These are phyloP conservation scores for Cygnus atratus DNA, from an alignment of 2,113 vertebrate genomes.

Conservation along the genomic window DNA sequence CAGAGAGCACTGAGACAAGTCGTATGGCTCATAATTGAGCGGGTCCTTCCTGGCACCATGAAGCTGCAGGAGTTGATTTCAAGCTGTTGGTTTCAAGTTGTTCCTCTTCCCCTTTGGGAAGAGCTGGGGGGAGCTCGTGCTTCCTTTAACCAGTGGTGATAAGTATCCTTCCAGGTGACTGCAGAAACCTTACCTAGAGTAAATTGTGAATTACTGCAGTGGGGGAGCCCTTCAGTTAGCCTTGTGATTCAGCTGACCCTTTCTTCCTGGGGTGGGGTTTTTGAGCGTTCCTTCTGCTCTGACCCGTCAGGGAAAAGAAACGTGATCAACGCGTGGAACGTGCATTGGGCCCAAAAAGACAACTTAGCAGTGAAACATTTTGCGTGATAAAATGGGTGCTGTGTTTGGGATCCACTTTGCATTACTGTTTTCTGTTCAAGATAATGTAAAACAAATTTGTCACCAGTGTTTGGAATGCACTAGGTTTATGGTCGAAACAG, in stretches of 20 bases:
- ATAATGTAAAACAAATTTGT: background rate
- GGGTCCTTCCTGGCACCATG: background rate
- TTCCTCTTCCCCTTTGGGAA: background rate
- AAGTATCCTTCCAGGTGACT: background rate
- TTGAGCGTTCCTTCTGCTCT: background rate
- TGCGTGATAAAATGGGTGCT: background rate
- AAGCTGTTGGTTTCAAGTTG: background rate
- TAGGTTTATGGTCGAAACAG: background rate
- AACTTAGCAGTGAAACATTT: background rate
- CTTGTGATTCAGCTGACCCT: background rate
- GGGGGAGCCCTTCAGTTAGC: background rate
- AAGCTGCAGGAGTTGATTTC: background rate
- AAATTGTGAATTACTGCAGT: background rate
- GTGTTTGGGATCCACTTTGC: background rate
- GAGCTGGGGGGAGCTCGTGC: background rate
- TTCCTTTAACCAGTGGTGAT: background rate
- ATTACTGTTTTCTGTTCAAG: background rate
- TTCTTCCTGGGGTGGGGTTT: background rate
- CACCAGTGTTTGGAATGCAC: background rate
- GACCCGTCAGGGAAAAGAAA: background rate
- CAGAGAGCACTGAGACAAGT: accelerated
- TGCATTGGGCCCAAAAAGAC: background rate
- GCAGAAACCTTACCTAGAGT: background rate
- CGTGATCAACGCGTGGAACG: background rate
- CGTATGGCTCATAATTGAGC: background rate